Conservation (phyloP, 1,140 invertebrate genomes). For the Danaus melanippus region DNA sequence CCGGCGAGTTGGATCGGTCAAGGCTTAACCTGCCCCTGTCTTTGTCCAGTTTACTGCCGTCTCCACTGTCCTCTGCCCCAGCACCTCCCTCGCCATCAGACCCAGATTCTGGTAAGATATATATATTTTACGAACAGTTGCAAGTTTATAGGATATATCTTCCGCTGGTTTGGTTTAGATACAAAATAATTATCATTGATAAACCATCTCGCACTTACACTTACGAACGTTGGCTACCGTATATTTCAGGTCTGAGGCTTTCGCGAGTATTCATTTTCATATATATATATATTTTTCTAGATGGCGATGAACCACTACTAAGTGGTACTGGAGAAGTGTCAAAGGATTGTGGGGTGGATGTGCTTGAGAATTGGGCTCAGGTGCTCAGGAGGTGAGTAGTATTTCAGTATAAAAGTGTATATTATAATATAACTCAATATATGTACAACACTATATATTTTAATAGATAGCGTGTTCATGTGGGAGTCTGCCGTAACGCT, state of each 20-base stretch:
- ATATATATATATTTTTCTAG: too few species aligned
- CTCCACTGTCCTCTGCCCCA: constrained; percentile 81
- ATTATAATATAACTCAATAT: constrained; percentile 1
- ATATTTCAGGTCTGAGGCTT: too few species aligned
- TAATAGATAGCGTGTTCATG: neutral
- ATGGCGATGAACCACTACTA: constrained; percentile 95
- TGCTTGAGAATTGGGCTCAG: constrained; percentile 93
- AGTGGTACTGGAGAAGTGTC: constrained; percentile 97
- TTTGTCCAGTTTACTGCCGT: constrained; percentile 79
- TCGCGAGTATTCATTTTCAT: too few species aligned
- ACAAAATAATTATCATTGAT: too few species aligned
- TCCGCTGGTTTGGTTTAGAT: too few species aligned
- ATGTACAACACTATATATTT: constrained; percentile 2
- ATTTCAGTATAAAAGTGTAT: neutral
- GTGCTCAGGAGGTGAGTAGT: constrained; percentile 84
- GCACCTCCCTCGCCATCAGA: constrained; percentile 84
- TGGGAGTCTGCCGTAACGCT: too few species aligned
- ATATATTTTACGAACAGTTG: too few species aligned
- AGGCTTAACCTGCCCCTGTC: constrained; percentile 82
- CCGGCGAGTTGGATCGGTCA: constrained; percentile 86
- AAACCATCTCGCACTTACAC: too few species aligned
- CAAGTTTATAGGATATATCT: too few species aligned
- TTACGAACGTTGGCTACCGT: neutral
- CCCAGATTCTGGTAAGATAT: constrained; percentile 81
- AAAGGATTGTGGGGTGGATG: constrained; percentile 94